Evolutionary conservation across 2,797 vertebrate genomes (phyloP), one percentile per base, ranked within the genome.

Genomic region (Gymnothorax javanicus): DNA sequence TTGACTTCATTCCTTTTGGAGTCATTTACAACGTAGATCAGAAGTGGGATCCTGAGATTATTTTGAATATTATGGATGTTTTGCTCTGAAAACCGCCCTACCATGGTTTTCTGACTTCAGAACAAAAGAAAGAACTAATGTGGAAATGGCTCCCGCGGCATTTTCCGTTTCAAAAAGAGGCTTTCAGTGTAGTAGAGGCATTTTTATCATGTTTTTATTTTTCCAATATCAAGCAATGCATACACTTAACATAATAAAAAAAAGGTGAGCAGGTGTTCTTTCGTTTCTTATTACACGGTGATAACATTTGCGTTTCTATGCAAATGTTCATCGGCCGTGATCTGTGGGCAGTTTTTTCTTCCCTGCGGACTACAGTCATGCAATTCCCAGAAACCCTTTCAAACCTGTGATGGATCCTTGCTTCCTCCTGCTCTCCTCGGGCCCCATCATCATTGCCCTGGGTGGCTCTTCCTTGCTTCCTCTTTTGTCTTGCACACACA

Each of bases 231-330:
- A 75, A 2, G 17, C 73, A 20, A 20, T 50, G 52, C 52, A 77
- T 3, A 43, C 7, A 43, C 73, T 77, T 77, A 20, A 27, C 75
- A n/a, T 79, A 20, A 79, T 79, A 52, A 4, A 9, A 50, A 50
- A 90, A 86, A 90, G 88, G 82, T 43, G 0, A 56, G 88, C 92
- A 93, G 89, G 91, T 93, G 91, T 87, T 90, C 87, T 85, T 91
- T 91, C 90, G 88, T 90, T 87, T 73, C 90, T 69, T 85, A 25
- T 73, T 81, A 50, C 82, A 13, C 57, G 4, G 43, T 85, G 67
- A 83, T 57, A 57, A 60, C 84, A 27, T 87, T 7, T 88, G 59
- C 84, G 33, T 64, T 87, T 86, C 86, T 82, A 88, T 88, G 54
- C 88, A 90, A 86, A 93, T 87, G 33, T 87, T 17, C 87, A 9